Evolutionary conservation across 2,797 vertebrate genomes (phyloP).

Genomic region (Petrocephalus sullivani): DNA sequence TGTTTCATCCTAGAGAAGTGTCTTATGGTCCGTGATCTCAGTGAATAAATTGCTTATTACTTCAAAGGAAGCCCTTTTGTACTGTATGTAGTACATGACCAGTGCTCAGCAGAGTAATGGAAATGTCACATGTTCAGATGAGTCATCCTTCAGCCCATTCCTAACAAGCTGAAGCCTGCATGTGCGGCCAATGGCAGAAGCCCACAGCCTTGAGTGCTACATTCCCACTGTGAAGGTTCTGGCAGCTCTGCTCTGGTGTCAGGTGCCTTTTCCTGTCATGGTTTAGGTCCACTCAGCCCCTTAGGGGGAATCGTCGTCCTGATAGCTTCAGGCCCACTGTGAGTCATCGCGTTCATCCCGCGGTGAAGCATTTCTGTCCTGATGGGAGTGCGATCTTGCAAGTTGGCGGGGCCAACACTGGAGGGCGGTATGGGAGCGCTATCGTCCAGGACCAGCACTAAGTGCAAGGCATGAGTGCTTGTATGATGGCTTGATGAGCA

Average conservation of each 20-base stretch:
- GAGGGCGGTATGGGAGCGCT: neutral
- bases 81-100: neutral
- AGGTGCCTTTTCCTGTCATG: neutral
- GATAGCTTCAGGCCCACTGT: neutral
- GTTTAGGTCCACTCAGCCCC: neutral
- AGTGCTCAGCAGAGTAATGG: neutral
- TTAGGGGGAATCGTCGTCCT: neutral
- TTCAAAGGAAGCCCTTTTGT: neutral
- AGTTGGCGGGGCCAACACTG: neutral
- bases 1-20: neutral
- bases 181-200: neutral
- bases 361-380: conserved; percentile 2
- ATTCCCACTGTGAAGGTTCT: neutral
- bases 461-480: neutral
- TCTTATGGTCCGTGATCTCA: neutral
- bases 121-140: neutral
- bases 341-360: neutral
- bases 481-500: neutral
- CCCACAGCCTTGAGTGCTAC: neutral
- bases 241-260: neutral
- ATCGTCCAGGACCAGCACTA: neutral
- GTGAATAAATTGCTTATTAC: neutral
- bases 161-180: neutral
- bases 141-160: neutral
- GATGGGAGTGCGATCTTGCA: neutral